Base-by-base conservation (phyloP, 1,140 invertebrate species). In the Drosophila pectinifera region DNA sequence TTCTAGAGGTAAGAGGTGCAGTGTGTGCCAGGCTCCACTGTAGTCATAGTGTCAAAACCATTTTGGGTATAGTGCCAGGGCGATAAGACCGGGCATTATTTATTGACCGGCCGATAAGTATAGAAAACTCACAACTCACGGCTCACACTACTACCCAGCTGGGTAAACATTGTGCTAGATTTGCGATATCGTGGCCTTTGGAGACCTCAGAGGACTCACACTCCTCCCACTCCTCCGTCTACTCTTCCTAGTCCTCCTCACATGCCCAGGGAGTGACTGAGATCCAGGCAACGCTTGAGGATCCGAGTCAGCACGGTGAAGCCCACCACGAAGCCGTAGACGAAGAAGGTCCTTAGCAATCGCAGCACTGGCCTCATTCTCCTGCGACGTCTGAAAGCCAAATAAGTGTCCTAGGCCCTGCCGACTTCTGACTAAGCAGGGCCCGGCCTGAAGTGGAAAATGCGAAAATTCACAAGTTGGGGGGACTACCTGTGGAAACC, bases 291-390 rank as follows among this genome's bases (percentile, higher is more conserved):
- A 4, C 58, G 56, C 20, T 78, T 48, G 6, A 88, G 28, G 13
- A 78, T 56, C 4, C 68, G 56, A 11, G 59, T 51, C 16, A 89
- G 22, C 34, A 89, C 5, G 0, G 49, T 49, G 8, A 75, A 88
- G 11, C 80, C 0, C 20, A 39, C 2, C 3, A 88, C 77, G 16
- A 89, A 89, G 8, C 65, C 65, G 24, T 80, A 75, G 31, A 80
- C 83, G 7, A 80, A 7, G 5, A 65, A 26, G 5, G 39, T 70
- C 45, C 73, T 63, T 0, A 89, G 3, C 14, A 82, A 8, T 31
- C 67, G 10, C 56, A 88, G 28, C 16, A 88, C n/a, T 36, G 49
- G 67, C 63, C 73, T 83, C 77, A 88, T 81, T 16, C 39, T 59
- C 13, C 38, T 34, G 20, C 24, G 2, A 51, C 16, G 8, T 39